Conservation (phyloP, 2,113 vertebrate species). For the Pithys albifrons region DNA sequence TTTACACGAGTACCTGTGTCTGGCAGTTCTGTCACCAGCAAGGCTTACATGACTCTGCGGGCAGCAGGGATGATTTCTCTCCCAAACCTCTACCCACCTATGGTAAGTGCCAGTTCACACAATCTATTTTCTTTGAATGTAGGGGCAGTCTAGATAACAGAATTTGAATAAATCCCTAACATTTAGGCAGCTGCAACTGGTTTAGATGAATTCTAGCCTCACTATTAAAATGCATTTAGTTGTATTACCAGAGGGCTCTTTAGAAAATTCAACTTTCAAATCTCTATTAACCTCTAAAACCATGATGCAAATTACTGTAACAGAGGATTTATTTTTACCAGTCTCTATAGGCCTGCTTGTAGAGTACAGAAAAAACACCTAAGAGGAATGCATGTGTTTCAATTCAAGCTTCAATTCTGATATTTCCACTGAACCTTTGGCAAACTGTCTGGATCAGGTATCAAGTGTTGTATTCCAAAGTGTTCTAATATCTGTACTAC, state of each 20-base stretch:
- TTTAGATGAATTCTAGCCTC: background rate
- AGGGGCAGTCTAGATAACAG: background rate
- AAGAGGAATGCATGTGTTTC: background rate
- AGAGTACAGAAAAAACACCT: background rate
- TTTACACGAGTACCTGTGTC: background rate
- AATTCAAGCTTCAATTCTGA: background rate
- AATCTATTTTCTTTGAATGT: background rate
- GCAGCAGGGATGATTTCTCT: background rate
- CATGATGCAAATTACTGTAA: background rate
- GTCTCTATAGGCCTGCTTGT: background rate
- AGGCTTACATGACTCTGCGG: background rate
- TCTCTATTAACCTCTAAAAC: conserved; percentile 5
- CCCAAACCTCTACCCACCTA: background rate
- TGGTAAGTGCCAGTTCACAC: background rate
- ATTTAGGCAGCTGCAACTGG: background rate
- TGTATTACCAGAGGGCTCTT: background rate
- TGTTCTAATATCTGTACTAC: background rate
- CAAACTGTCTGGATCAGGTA: background rate
- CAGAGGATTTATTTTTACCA: background rate
- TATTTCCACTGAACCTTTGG: background rate
- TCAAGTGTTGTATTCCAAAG: background rate
- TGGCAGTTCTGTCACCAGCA: background rate
- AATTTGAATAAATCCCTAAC: background rate
- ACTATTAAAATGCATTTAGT: background rate
- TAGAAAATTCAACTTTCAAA: background rate